Conservation (phyloP, 2,113 vertebrate genomes). For the Neogale vison region DNA sequence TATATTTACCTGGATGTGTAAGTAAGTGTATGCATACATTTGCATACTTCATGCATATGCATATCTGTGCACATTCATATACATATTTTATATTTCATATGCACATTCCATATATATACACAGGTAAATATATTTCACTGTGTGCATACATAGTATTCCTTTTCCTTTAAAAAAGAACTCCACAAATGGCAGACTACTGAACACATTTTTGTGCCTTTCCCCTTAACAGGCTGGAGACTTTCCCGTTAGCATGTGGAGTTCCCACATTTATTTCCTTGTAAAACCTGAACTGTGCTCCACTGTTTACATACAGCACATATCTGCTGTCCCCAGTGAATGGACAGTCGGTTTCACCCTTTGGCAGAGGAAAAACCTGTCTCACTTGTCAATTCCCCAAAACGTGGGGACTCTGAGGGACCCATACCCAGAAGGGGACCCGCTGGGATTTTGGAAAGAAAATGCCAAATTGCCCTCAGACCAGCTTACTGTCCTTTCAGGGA, state of each 20-base stretch:
- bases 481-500: not conserved
- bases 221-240: not conserved
- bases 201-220: not conserved
- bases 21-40: not conserved
- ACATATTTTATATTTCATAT: not conserved
- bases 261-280: not conserved
- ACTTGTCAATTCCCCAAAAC: not conserved
- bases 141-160: not conserved
- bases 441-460: not conserved
- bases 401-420: not conserved
- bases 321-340: not conserved
- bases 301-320: not conserved
- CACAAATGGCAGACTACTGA: not conserved
- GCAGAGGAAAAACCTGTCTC: not conserved
- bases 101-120: not conserved
- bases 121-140: not conserved
- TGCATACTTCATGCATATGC: not conserved
- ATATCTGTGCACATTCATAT: not conserved
- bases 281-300: not conserved
- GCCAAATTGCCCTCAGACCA: not conserved
- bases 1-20: not conserved
- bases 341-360: not conserved
- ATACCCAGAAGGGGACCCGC: not conserved
- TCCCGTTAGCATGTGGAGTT: not conserved
- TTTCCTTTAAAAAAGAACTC: not conserved